Percentiles rank a stretch among this genome's conserved stretches.
Conservation (phyloP, 2,888 invertebrate species). For the Parelbella ahira region DNA sequence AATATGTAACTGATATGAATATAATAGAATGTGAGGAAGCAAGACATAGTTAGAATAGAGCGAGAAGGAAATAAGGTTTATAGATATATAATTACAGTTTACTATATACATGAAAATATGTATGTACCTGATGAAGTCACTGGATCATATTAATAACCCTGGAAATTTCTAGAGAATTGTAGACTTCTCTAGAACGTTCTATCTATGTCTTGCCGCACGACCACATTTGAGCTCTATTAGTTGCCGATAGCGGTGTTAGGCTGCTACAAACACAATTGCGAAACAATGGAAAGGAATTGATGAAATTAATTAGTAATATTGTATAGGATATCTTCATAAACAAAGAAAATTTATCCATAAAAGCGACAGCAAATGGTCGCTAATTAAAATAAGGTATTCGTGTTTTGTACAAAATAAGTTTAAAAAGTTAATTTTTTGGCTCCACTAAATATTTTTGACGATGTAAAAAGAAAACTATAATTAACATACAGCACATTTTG, state of each 20-base stretch:
- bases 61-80: constrained; percentile 45
- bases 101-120: constrained; percentile 31
- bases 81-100: constrained; percentile 41
- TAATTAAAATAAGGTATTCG: no score
- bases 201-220: constrained; percentile 77
- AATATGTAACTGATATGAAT: no score
- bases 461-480: no score
- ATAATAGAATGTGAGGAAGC: constrained; percentile 63
- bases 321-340: no score
- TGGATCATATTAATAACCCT: constrained; percentile 25
- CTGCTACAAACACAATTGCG: constrained; percentile 46
- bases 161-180: constrained; percentile 30
- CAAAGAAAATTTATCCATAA: no score
- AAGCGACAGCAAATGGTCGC: no score
- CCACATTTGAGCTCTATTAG: constrained; percentile 77
- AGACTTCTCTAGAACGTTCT: constrained; percentile 38
- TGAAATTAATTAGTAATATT: no score
- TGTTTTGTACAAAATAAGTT: no score
- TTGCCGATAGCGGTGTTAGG: constrained; percentile 30
- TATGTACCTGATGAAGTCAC: constrained; percentile 57
- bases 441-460: no score
- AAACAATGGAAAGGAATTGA: constrained; percentile 33
- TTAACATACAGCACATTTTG: no score
- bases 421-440: no score
- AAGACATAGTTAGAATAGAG: constrained; percentile 78